These are phyloP conservation scores for Heteromurus nitidus DNA, from an alignment of 2,888 invertebrate genomes.

Conservation along the genomic window DNA sequence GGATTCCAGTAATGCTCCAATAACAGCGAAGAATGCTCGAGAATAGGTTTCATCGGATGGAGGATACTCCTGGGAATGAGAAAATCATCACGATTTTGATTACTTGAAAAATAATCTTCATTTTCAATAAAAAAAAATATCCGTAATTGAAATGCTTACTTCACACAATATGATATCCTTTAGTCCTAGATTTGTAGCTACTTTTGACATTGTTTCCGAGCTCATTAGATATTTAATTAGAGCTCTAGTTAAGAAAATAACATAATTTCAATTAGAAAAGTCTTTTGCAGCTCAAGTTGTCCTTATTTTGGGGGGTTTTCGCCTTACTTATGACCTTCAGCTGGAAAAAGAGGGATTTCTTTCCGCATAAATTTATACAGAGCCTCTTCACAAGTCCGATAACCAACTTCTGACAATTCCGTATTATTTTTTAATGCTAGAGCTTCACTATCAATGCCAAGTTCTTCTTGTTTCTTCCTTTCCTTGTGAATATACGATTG, in stretches of 20 bases:
- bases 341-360: slow-evolving; percentile 84
- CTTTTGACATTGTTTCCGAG: slow-evolving; percentile 82
- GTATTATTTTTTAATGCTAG: slow-evolving; percentile 82
- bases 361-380: slow-evolving; percentile 83
- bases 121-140: background rate
- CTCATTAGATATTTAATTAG: slow-evolving; percentile 82
- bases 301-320: no score
- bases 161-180: slow-evolving; percentile 86
- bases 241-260: slow-evolving; percentile 76
- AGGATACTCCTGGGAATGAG: slow-evolving; percentile 82
- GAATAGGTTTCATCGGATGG: slow-evolving; percentile 81
- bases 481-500: slow-evolving; percentile 86
- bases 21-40: slow-evolving; percentile 86
- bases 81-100: no score
- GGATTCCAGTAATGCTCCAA: slow-evolving; percentile 84
- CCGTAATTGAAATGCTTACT: slow-evolving; percentile 78
- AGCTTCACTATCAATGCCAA: slow-evolving; percentile 81
- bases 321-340: slow-evolving; percentile 82
- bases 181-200: slow-evolving; percentile 86
- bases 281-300: no score
- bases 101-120: no score
- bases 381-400: slow-evolving; percentile 81
- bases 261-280: no score
- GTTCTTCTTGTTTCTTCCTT: slow-evolving; percentile 81
- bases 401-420: slow-evolving; percentile 83